Percentiles rank a stretch among this genome's conserved stretches.
Evolutionary conservation across 2,113 vertebrate genomes (phyloP).

Genomic region (Bufo gargarizans): DNA sequence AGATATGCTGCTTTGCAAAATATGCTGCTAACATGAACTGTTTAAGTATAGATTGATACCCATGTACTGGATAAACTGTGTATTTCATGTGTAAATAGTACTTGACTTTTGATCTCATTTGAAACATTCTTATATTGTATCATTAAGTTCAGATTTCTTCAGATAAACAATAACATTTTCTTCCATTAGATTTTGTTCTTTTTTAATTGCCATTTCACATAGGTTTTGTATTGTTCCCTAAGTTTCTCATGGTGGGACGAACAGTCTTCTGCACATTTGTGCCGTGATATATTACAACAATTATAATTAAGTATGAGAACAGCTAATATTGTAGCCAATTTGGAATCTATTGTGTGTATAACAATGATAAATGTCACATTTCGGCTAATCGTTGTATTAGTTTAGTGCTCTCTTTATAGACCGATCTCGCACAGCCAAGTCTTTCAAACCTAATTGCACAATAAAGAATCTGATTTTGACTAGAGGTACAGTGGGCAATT

Average conservation of each 20-base stretch:
- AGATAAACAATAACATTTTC: neutral
- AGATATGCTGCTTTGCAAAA: too few relatives aligned
- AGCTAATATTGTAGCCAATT: conserved; percentile 48
- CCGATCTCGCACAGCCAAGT: conserved; percentile 47
- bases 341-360: conserved; percentile 52
- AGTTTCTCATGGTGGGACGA: neutral
- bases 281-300: conserved; percentile 53
- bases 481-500: conserved; percentile 50
- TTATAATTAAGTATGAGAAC: conserved; percentile 48
- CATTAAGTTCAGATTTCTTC: neutral
- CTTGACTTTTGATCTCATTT: too few relatives aligned
- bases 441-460: conserved; percentile 57
- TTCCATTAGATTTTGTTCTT: neutral
- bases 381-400: conserved; percentile 53
- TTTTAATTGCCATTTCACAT: conserved; percentile 16
- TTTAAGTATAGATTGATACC: too few relatives aligned
- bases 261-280: neutral
- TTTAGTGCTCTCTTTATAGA: conserved; percentile 51
- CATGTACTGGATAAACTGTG: too few relatives aligned
- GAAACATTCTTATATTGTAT: too few relatives aligned
- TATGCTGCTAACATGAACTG: too few relatives aligned
- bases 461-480: conserved; percentile 57
- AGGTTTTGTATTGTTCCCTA: conserved; percentile 12
- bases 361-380: conserved; percentile 57
- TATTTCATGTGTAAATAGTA: too few relatives aligned